Base-by-base conservation (phyloP, 2,113 vertebrate species). In the Mesoclemmys tuberculata region DNA sequence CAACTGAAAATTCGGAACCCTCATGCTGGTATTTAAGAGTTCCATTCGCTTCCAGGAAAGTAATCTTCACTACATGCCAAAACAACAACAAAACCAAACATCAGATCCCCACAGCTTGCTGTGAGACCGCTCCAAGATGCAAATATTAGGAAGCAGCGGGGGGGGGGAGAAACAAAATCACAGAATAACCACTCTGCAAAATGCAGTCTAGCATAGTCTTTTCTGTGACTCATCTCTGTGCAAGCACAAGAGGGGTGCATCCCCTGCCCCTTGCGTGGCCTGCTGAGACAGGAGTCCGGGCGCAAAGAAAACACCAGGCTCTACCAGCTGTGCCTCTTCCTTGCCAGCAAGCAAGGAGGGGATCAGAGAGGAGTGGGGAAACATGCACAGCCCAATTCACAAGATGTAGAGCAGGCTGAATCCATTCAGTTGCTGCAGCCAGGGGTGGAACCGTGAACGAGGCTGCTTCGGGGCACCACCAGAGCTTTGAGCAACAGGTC, bases 31-130 rank as follows among this genome's bases (percentile, higher is more conserved):
- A 64, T 95, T 97, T 95, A 93, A 46, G 95, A 27, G 77, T 44
- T 96, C 91, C 93, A 92, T 96, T 96, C 96, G 87, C 88, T 94
- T 89, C 88, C 92, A 89, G 95, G 93, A 95, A 97, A 95, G 92
- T 10, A 56, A 90, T 88, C 91, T 96, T 46, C 90, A 74, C 88
- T 41, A 92, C 87, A 18, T 89, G 92, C 90, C 96, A 95, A 97
- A 54, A 93, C 31, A 4, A 84, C 87, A 27, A 92, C 51, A 87
- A 90, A 90, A 77, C 58, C 90, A 22, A 84, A 78, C 79, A 84
- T 0, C 1, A 10, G 80, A 12, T 18, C 35, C n/a, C 4, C 64
- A 22, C 64, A 71, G n/a, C 19, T n/a, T 71, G 18, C 64, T n/a
- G 64, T 21, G 64, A 71, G 21, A 21, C 16, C 8, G 14, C n/a